A percentile compares a stretch with the other conserved stretches of the same genome.
These are phyloP conservation scores for Tryphoninae sp. DNA, from an alignment of 2,888 invertebrate genomes.

Conservation along the genomic window DNA sequence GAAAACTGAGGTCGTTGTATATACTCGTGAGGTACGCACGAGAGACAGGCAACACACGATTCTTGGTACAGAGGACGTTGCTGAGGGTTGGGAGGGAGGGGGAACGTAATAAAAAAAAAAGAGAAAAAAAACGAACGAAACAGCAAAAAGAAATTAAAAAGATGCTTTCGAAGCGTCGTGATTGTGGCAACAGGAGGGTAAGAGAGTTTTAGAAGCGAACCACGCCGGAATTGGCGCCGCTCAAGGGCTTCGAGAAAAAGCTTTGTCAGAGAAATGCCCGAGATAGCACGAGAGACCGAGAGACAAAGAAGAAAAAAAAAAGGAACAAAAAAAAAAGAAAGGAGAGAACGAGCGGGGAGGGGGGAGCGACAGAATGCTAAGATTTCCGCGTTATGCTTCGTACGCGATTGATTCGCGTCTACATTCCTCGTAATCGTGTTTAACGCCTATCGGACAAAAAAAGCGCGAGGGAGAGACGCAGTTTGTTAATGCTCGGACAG, in stretches of 20 bases:
- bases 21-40: slow-evolving; percentile 46
- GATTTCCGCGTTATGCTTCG: slow-evolving; percentile 46
- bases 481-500: background rate
- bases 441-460: background rate
- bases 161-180: slow-evolving; percentile 45
- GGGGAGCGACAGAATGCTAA: slow-evolving; percentile 18
- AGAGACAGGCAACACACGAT: slow-evolving; percentile 52
- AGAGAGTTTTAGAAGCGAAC: slow-evolving; percentile 42
- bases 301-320: slow-evolving; percentile 25
- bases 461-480: background rate
- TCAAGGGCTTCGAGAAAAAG: slow-evolving; percentile 63
- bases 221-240: slow-evolving; percentile 60
- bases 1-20: slow-evolving; percentile 58
- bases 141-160: slow-evolving; percentile 20
- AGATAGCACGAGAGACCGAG: slow-evolving; percentile 44
- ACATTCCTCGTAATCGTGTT: background rate
- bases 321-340: slow-evolving; percentile 20
- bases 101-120: slow-evolving; percentile 11
- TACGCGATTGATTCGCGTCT: slow-evolving; percentile 42
- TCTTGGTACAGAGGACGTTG: slow-evolving; percentile 20
- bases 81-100: slow-evolving; percentile 10
- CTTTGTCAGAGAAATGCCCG: slow-evolving; percentile 64
- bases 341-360: slow-evolving; percentile 11
- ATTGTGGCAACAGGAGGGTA: slow-evolving; percentile 25
- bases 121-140: no score